Conservation (phyloP, 2,888 invertebrate species). For the Bellardia bayeri region DNA sequence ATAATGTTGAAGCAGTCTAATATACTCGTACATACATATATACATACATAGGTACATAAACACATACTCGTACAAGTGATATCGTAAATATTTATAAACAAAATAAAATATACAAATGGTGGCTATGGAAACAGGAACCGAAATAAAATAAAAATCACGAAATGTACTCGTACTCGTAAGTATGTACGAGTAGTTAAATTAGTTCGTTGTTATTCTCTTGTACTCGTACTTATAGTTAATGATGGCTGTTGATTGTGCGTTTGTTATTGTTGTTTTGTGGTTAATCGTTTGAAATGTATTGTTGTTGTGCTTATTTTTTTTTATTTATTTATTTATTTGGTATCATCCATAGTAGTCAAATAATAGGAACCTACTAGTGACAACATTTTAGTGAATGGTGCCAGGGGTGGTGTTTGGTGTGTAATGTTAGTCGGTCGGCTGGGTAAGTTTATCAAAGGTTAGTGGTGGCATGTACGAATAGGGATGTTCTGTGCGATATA, state of each 20-base stretch:
- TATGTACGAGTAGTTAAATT: background rate
- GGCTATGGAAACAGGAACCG: background rate
- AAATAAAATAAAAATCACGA: slow-evolving; percentile 25
- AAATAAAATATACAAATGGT: slow-evolving; percentile 1
- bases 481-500: background rate
- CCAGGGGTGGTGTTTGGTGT: background rate
- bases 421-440: background rate
- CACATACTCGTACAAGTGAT: background rate
- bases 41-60: background rate
- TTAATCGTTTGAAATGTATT: slow-evolving; percentile 63
- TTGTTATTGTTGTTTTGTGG: slow-evolving; percentile 61
- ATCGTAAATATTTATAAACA: background rate
- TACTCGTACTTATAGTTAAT: slow-evolving; percentile 19
- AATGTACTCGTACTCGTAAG: background rate
- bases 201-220: background rate
- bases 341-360: slow-evolving; percentile 36
- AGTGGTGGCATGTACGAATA: background rate
- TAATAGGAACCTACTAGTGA: slow-evolving; percentile 34
- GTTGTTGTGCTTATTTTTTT: slow-evolving; percentile 17
- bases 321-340: slow-evolving; percentile 30
- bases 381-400: slow-evolving; percentile 34
- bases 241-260: slow-evolving; percentile 5
- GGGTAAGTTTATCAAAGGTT: background rate
- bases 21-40: background rate
- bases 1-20: background rate